These are phyloP conservation scores for Noctua janthe DNA, from an alignment of 2,888 invertebrate genomes.

Conservation along the genomic window DNA sequence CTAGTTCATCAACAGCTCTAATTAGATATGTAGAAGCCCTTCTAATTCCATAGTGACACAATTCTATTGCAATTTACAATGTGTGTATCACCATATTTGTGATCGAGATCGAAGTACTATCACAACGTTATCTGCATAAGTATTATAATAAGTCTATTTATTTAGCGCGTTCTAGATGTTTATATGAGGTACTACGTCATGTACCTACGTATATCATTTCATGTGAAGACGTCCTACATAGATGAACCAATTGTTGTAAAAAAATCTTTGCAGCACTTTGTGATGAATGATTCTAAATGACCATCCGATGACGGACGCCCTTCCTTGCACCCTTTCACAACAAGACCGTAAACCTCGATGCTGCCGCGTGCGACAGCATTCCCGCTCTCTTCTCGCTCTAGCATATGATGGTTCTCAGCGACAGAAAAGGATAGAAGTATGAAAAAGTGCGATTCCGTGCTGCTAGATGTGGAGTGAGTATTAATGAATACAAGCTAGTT, in stretches of 20 bases:
- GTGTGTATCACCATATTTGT: neutral
- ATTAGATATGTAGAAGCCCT: slow-evolving; percentile 52
- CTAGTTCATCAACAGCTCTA: slow-evolving; percentile 48
- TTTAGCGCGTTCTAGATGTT: slow-evolving; percentile 33
- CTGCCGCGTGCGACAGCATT: no score
- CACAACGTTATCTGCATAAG: slow-evolving; percentile 3
- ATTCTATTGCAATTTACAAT: slow-evolving; percentile 6
- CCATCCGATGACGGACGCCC: neutral
- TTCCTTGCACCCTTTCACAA: neutral
- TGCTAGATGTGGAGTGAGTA: neutral
- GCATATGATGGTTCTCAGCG: no score
- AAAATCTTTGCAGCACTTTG: neutral
- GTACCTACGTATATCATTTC: neutral
- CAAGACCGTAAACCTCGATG: neutral
- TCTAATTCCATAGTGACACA: slow-evolving; percentile 45
- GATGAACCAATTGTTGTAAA: slow-evolving; percentile 3
- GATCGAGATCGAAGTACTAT: slow-evolving; percentile 11
- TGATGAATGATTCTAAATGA: neutral
- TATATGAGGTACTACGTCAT: neutral
- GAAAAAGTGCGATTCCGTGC: neutral
- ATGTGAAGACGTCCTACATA: slow-evolving; percentile 9
- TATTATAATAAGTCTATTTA: slow-evolving; percentile 24
- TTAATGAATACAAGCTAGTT: neutral
- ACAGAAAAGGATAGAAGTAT: neutral
- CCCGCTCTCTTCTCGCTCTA: no score